Evolutionary conservation across 2,888 invertebrate species (phyloP).

Genomic region (Strigamia crassipes): DNA sequence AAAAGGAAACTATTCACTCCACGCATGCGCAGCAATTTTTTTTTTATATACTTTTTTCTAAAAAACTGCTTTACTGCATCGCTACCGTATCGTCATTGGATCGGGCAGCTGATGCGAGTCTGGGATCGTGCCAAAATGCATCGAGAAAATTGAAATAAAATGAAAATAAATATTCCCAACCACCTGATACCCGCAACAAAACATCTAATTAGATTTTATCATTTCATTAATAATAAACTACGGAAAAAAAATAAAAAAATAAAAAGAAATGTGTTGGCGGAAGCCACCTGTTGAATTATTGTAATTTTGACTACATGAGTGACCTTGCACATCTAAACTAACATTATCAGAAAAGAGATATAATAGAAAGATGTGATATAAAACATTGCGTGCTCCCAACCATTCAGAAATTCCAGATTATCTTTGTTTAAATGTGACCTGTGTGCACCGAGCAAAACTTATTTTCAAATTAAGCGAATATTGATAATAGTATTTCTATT

Average conservation of each 20-base stretch:
- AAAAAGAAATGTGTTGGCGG: not conserved
- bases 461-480: not conserved
- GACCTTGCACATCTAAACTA: not conserved
- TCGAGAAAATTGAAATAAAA: not conserved
- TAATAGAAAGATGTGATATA: not conserved
- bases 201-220: not conserved
- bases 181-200: not conserved
- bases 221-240: not conserved
- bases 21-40: slow-evolving; percentile 3
- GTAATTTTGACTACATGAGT: not conserved
- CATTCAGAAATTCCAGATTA: not conserved
- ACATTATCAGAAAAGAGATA: not conserved
- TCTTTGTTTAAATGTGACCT: not conserved
- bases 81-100: slow-evolving; percentile 19
- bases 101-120: slow-evolving; percentile 22
- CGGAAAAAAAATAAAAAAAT: not conserved
- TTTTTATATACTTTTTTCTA: not conserved
- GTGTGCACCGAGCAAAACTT: not conserved
- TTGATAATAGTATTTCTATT: not conserved
- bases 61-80: slow-evolving; percentile 12
- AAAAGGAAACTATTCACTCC: not conserved
- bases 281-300: slow-evolving; percentile 29
- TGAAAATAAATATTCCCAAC: not conserved
- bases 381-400: not conserved
- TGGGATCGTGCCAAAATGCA: not conserved